Base-by-base conservation (phyloP, 2,888 invertebrate genomes). In the Pardosa pseudoannulata region DNA sequence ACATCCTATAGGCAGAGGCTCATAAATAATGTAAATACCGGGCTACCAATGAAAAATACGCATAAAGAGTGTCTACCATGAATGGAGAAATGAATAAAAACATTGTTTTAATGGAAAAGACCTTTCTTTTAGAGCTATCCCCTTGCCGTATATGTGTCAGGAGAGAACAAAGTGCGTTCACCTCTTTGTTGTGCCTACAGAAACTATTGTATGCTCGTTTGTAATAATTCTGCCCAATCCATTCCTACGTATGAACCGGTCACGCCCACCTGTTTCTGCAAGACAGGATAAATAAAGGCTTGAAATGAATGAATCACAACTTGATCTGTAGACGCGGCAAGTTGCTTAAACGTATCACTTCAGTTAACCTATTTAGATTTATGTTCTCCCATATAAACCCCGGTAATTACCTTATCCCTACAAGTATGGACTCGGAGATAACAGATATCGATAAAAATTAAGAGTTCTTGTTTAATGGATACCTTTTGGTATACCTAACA, bases 21-120 rank as follows among this genome's bases (percentile, higher is more conserved):
- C 64, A 79, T 71, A 79, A 71, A 79, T 79, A 79, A 79, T 79
- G 62, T 11, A 72, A 79, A 71, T 79, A 19, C 64, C 16, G n/a
- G 29, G n/a, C 36, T 64, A 29, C 32, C 46, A 56, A 46, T 36
- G 36, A 9, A 36, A 36, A 36, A 36, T 36, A 36, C 36, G 36
- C 36, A 36, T 46, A 46, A 46, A 46, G 16, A 46, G 16, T 2
- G 7, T 6, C 16, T 6, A 6, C 46, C 46, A 46, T 46, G n/a
- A 46, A 46, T 46, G 46, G n/a, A 16, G 46, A 46, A 46, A 46
- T n/a, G 46, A 46, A 9, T 6, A n/a, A n/a, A 46, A 23, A 23
- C 23, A 56, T 56, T 23, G 16, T 56, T 23, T 23, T 56, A 56
- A 56, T 56, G 56, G 23, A 56, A 56, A 56, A 56, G 6, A 16